Conservation (phyloP, 2,113 vertebrate species). For the Cettia cetti region DNA sequence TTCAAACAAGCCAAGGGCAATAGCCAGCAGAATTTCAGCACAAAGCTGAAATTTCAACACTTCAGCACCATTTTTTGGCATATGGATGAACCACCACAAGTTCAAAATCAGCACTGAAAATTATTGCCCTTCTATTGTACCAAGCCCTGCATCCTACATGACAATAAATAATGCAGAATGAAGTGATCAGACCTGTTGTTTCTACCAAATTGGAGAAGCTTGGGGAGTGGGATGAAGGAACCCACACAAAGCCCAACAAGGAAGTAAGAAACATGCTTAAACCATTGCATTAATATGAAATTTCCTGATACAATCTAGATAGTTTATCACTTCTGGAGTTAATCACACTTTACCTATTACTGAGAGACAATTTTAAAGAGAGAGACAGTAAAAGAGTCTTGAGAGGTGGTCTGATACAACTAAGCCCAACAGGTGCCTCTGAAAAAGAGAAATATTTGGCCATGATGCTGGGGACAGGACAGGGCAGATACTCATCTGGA, state of each 20-base stretch:
- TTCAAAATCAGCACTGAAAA: not conserved
- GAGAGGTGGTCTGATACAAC: not conserved
- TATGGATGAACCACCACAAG: not conserved
- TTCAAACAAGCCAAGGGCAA: not conserved
- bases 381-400: not conserved
- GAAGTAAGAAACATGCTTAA: not conserved
- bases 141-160: not conserved
- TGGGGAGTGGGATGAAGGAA: not conserved
- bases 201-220: not conserved
- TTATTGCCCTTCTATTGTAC: not conserved
- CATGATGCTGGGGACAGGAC: not conserved
- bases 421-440: not conserved
- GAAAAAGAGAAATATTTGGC: not conserved
- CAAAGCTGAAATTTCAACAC: not conserved
- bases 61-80: not conserved
- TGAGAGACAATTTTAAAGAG: not conserved
- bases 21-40: not conserved
- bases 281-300: not conserved
- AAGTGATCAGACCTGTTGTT: not conserved
- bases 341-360: not conserved
- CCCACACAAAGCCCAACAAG: not conserved
- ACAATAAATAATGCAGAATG: too few species aligned
- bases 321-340: not conserved
- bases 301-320: not conserved
- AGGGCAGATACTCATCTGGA: not conserved